phyloP scores from a whole-genome alignment of 1,140 invertebrate species.

The Coptotermes formosanus region DNA sequence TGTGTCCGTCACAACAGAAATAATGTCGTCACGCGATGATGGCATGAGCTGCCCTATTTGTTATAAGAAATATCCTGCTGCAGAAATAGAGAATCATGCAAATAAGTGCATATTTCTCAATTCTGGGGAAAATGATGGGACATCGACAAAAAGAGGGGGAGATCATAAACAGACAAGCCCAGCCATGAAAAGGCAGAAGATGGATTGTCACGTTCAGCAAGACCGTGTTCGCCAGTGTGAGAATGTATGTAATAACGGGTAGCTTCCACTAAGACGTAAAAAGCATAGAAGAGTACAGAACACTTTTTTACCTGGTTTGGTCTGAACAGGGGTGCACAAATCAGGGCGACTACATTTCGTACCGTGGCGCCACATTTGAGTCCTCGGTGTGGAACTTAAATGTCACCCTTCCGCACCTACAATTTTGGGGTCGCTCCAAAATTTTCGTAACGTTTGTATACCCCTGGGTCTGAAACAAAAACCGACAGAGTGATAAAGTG shows the following conservation, averaged over 20 bases:
- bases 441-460: too few relatives aligned
- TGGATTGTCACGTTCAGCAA: neutral
- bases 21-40: neutral
- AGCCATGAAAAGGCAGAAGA: conserved; percentile 18
- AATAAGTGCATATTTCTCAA: conserved; percentile 68
- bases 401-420: too few relatives aligned
- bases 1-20: too few relatives aligned
- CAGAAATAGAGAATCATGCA: conserved; percentile 62
- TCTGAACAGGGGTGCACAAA: too few relatives aligned
- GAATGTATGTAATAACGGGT: neutral
- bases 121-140: conserved; percentile 44
- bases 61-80: conserved; percentile 48
- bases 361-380: too few relatives aligned
- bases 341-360: too few relatives aligned
- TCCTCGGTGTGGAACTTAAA: too few relatives aligned
- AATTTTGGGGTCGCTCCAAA: too few relatives aligned
- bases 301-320: too few relatives aligned
- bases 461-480: too few relatives aligned
- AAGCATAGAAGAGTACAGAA: neutral
- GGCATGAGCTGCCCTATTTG: conserved; percentile 56
- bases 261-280: neutral
- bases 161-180: neutral
- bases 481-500: too few relatives aligned
- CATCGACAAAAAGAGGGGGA: conserved; percentile 1
- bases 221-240: neutral